Base-by-base conservation (phyloP, 2,797 vertebrate species). In the Phrynocephalus guinanensis region DNA sequence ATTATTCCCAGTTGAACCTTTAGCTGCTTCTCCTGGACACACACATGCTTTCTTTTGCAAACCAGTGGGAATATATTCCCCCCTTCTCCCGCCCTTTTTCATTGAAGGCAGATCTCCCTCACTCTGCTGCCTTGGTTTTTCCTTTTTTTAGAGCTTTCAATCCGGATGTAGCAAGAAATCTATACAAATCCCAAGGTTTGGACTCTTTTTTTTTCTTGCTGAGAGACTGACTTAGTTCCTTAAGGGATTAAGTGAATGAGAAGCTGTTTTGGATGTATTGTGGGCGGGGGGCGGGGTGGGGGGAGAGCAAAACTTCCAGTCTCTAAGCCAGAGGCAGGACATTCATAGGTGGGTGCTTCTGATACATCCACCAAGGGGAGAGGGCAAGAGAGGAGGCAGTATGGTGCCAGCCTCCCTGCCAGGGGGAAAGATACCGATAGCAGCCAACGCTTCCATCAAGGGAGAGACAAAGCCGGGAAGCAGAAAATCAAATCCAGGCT, bases 361-460 rank as follows among this genome's bases (percentile, higher is more conserved):
- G 28, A 52, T 30, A 44, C 24, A 52, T 33, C 30, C 71, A 82
- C 67, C 83, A 85, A 70, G 20, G 33, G 63, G n/a, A 78, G 20
- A 68, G 28, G 66, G 18, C 52, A 67, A 72, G 85, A 63, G 67
- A 70, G 56, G 66, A 56, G 68, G 85, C 85, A 67, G 71, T 50
- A 67, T 82, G 71, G 44, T 81, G 83, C 70, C 78, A 88, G 78
- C 83, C 79, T 44, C 13, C 60, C 48, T 82, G 83, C 63, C 30
- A 48, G 79, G 60, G 77, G 68, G 78, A 15, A 82, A 52, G 63
- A 81, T 77, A 11, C 78, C 71, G 30, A 68, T 22, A 70, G 44
- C 87, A 88, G 83, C 79, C 86, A 88, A 78, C 11, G 71, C 63
- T 85, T 73, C 82, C 79, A 70, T 10, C 78, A 13, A 77, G 71